Evolutionary conservation across 2,888 invertebrate genomes (phyloP).

Genomic region (Cataglyphis altisquamis): DNA sequence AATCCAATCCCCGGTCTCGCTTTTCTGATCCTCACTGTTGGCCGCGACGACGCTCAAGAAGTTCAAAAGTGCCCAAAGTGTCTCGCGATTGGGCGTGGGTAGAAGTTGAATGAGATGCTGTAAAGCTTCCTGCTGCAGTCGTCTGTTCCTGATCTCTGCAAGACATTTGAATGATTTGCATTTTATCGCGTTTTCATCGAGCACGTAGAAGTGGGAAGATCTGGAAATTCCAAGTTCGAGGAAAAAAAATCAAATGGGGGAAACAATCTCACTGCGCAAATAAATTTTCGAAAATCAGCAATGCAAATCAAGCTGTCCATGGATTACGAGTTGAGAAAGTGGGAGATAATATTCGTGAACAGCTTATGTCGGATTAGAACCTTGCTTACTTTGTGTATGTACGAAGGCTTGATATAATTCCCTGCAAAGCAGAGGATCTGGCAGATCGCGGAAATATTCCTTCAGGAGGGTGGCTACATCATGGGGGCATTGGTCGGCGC

Average conservation of each 20-base stretch:
- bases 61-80: slow-evolving; percentile 92
- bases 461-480: slow-evolving; percentile 97
- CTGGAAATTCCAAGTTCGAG: not conserved
- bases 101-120: slow-evolving; percentile 94
- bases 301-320: not conserved
- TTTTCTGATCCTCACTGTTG: slow-evolving; percentile 90
- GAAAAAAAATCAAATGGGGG: not conserved
- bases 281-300: not conserved
- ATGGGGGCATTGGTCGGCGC: slow-evolving; percentile 95
- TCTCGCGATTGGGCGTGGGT: slow-evolving; percentile 96
- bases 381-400: slow-evolving; percentile 94
- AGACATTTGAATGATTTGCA: slow-evolving; percentile 7
- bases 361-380: slow-evolving; percentile 16
- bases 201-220: not conserved
- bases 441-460: slow-evolving; percentile 96
- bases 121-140: slow-evolving; percentile 93
- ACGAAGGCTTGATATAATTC: slow-evolving; percentile 96
- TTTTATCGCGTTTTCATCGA: not conserved
- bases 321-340: not conserved
- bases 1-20: slow-evolving; percentile 88
- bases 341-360: not conserved
- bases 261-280: not conserved
- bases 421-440: slow-evolving; percentile 96
- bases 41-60: slow-evolving; percentile 93
- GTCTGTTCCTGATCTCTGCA: slow-evolving; percentile 93